Conservation (phyloP, 2,888 invertebrate genomes). For the Drosophila fulvimacula region DNA sequence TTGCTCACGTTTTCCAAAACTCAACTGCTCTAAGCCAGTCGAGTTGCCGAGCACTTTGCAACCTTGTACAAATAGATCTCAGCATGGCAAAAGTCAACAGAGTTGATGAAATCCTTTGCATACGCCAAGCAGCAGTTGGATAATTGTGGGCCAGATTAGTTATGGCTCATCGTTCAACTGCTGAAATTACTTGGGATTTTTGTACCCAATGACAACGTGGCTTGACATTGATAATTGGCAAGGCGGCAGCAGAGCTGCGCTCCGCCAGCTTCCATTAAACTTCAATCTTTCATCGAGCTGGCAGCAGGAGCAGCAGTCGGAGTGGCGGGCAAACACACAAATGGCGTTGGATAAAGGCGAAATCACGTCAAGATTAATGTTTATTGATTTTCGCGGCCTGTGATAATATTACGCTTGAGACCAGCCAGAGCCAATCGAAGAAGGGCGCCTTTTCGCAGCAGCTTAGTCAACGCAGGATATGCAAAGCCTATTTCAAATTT, state of each 20-base stretch:
- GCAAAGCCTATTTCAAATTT: constrained; percentile 74
- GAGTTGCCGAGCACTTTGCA: background rate
- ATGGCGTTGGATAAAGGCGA: constrained; percentile 73
- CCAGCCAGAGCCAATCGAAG: constrained; percentile 26
- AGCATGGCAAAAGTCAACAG: constrained; percentile 8
- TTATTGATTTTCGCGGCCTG: constrained; percentile 68
- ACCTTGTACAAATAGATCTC: background rate
- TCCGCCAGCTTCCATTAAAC: constrained; percentile 51
- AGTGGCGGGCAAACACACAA: constrained; percentile 64
- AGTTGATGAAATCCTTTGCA: constrained; percentile 19
- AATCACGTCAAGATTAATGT: constrained; percentile 78
- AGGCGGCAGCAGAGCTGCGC: constrained; percentile 31
- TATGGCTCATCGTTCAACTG: constrained; percentile 26
- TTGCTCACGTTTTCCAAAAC: constrained; percentile 2
- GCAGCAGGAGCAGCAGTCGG: constrained; percentile 21
- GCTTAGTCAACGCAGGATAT: constrained; percentile 68
- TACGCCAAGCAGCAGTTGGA: constrained; percentile 11
- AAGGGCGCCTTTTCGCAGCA: constrained; percentile 38
- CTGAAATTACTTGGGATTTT: constrained; percentile 16
- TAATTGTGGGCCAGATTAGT: constrained; percentile 33
- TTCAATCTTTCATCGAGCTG: constrained; percentile 62
- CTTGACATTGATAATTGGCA: constrained; percentile 47
- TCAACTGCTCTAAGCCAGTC: background rate
- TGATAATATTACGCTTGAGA: constrained; percentile 60
- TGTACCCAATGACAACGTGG: constrained; percentile 10